A percentile compares a stretch with the other conserved stretches of the same genome.
These are phyloP conservation scores for Nebria salina DNA, from an alignment of 2,888 invertebrate species.

Conservation along the genomic window DNA sequence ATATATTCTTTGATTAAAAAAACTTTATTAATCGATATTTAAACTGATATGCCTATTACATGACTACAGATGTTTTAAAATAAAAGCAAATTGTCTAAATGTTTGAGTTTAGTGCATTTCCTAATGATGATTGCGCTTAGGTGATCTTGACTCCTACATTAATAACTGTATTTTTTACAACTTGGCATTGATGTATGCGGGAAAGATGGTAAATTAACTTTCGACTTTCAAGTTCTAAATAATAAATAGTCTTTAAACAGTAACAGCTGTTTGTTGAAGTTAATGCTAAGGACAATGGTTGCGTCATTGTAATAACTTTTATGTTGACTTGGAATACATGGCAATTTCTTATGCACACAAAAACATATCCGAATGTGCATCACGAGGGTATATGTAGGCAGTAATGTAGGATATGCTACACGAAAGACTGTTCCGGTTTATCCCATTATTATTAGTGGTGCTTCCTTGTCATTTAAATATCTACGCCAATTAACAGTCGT, in stretches of 20 bases:
- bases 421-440: not conserved
- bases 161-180: not conserved
- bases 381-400: not conserved
- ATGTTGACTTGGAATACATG: not conserved
- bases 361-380: not conserved
- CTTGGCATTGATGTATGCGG: not conserved
- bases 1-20: no score
- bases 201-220: not conserved
- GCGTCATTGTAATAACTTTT: not conserved
- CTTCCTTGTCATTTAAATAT: not conserved
- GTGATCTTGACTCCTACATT: conserved; percentile 1
- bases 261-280: not conserved
- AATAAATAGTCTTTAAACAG: not conserved
- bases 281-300: not conserved
- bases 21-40: no score
- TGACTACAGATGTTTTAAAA: no score
- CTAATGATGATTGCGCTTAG: not conserved
- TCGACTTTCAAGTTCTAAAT: not conserved
- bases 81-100: no score
- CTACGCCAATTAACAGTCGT: conserved; percentile 1
- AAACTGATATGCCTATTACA: no score
- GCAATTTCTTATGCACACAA: no score
- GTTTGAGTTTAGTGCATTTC: not conserved
- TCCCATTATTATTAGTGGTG: not conserved
- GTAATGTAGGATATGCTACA: not conserved